Evolutionary conservation across 2,113 vertebrate species (phyloP), one percentile per base, ranked within the genome.

Genomic region (Oreochromis niloticus): DNA sequence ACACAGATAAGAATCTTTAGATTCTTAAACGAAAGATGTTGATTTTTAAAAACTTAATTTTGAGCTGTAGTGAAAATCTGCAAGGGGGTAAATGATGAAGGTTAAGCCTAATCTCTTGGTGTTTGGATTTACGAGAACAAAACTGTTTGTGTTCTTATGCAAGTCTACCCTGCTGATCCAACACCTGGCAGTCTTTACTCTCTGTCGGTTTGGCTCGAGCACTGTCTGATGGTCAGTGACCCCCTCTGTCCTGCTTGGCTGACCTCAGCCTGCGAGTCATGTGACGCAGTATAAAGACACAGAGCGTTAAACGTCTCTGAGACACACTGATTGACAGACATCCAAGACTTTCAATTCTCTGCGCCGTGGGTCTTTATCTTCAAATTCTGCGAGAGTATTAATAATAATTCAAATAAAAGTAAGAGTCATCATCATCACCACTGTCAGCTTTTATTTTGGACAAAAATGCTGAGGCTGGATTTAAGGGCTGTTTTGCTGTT

Each of bases 401-500:
- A 22, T 66, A 66, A 66, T 66, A 66, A 66, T 39, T 9, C 32
- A 22, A 75, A 7, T n/a, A 11, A 30, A 46, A 75, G 16, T 34
- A 30, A 75, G 9, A 30, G 4, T 30, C 48, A 1, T 85, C 32
- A 8, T 78, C 9, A 34, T 73, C 36, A 2, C 41, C 30, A 2
- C 43, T 57, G 24, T 50, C 16, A 19, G 43, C 71, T 88, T 63
- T 12, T 3, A 36, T 41, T 48, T 56, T 43, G 46, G 34, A 14
- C 5, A 73, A 50, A 39, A 13, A 94, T 94, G 93, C 3, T 12
- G 12, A 9, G 11, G 10, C 4, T 68, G 9, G 80, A 9, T 11
- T 75, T 88, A 1, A 57, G 39, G 34, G 50, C 80, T n/a, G 16
- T 89, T 34, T 43, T 93, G 81, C 63, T 96, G 83, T 63, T 97